Evolutionary conservation across 2,888 invertebrate species (phyloP).

Genomic region (Drosophila subsilvestris): DNA sequence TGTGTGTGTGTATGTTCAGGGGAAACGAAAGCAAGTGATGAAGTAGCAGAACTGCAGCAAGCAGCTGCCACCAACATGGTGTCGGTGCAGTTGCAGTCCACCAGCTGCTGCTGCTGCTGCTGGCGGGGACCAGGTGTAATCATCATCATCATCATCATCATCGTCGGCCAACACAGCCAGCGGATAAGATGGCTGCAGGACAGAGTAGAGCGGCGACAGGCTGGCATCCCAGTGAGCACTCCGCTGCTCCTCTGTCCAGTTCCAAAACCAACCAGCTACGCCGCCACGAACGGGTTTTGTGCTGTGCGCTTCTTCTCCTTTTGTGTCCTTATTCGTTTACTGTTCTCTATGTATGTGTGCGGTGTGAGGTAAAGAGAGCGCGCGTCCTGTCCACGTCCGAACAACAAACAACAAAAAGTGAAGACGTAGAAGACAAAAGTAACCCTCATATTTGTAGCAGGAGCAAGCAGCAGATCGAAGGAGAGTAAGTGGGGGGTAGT

Average conservation of each 20-base stretch:
- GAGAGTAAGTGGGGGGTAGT: not conserved
- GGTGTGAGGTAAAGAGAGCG: conserved; percentile 17
- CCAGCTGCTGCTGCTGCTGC: conserved; percentile 40
- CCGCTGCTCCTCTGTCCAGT: not conserved
- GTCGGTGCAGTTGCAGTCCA: conserved; percentile 21
- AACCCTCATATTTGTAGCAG: conserved; percentile 52
- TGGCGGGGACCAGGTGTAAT: conserved; percentile 70
- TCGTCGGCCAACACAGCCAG: conserved; percentile 15
- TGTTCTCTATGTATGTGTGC: conserved; percentile 19
- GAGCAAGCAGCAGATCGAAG: conserved; percentile 9
- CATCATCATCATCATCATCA: conserved; percentile 37
- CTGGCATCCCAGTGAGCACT: not conserved
- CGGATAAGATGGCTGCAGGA: not conserved
- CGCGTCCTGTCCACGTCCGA: conserved; percentile 39
- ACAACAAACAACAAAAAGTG: conserved; percentile 4
- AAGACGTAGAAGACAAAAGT: conserved; percentile 48
- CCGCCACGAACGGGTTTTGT: conserved; percentile 61
- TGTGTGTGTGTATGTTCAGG: not conserved
- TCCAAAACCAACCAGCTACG: not conserved
- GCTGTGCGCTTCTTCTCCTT: conserved; percentile 53
- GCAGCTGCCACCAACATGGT: conserved; percentile 30
- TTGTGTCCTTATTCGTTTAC: conserved; percentile 73
- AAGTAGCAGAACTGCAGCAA: conserved; percentile 47
- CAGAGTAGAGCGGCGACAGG: not conserved
- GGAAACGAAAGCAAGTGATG: not conserved